Base-by-base conservation (phyloP, 1,140 invertebrate species). In the Phortica variegata region DNA sequence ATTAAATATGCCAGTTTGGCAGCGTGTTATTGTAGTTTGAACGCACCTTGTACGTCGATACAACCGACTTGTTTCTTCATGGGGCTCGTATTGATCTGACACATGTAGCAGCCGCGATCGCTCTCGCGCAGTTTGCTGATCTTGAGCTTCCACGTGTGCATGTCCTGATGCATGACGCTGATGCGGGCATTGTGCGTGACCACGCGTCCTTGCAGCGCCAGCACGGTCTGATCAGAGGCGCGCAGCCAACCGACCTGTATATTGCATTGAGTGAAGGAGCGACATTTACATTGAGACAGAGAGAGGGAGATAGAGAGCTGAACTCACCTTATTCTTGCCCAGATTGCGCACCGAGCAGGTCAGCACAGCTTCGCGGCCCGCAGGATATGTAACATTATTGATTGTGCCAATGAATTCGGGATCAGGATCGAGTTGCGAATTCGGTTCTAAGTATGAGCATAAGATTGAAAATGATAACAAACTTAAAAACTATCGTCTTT, bases 1-100 rank as follows among this genome's bases (percentile, higher is more conserved):
- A 26, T 26, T 6, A 26, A 26, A 8, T 41, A 41, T 41, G n/a
- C n/a, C 15, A 29, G 6, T 37, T 8, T 37, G 6, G 7, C 7
- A 13, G 34, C 34, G 13, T 29, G 6, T 29, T 29, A 29, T 29
- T 29, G n/a, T 37, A n/a, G 12, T n/a, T n/a, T n/a, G n/a, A 7
- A 66, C 79, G 81, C 75, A 93, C 91, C 88, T 73, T 90, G 84
- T 15, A 95, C 90, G 76, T 93, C 89, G 37, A 95, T 84, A 77
- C 91, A 93, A 31, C 90, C 93, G 32, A 90, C 79, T 73, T 89
- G 87, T 61, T 88, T 92, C 75, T 89, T 90, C 89, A 94, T 93
- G 17, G 88, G 84, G 47, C 83, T 87, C 5, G 91, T 92, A 75
- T 94, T 95, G 54, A 95, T 86, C 77, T 91, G 89, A 66, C 88